Evolutionary conservation across 1,140 invertebrate species (phyloP).

Genomic region (Nasonia vitripennis): DNA sequence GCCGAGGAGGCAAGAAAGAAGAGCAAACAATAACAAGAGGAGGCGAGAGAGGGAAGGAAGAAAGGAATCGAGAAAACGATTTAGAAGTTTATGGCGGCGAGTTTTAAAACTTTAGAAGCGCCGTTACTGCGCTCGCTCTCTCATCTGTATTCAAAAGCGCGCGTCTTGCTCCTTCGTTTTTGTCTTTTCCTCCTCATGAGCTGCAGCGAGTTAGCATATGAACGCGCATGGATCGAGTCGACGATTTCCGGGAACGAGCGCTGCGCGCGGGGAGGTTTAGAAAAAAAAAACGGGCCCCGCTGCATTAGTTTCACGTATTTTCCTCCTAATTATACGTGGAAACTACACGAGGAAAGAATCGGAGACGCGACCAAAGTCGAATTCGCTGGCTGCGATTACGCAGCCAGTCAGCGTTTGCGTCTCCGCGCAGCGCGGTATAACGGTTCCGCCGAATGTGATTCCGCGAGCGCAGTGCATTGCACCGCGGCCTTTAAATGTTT

Average conservation of each 20-base stretch:
- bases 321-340: not conserved
- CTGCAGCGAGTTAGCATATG: conserved; percentile 38
- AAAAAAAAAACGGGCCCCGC: not conserved
- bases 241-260: conserved; percentile 25
- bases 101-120: conserved; percentile 45
- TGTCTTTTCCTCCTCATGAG: not conserved
- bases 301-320: conserved; percentile 4
- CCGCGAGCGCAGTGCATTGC: conserved; percentile 26
- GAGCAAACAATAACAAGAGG: not conserved
- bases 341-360: not conserved
- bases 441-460: conserved; percentile 34
- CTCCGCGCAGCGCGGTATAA: not conserved
- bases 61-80: conserved; percentile 34
- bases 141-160: conserved; percentile 48
- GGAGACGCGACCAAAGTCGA: not conserved
- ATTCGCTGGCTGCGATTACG: not conserved
- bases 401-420: not conserved
- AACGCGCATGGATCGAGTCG: conserved; percentile 15
- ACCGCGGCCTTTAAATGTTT: not conserved
- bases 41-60: not conserved
- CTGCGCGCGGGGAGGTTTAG: not conserved
- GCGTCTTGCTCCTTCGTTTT: conserved; percentile 15
- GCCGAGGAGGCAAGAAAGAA: not conserved
- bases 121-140: conserved; percentile 35
- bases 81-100: conserved; percentile 32